Evolutionary conservation across 2,797 vertebrate species (phyloP), one percentile per base, ranked within the genome.

Genomic region (Euphonia xanthogaster): DNA sequence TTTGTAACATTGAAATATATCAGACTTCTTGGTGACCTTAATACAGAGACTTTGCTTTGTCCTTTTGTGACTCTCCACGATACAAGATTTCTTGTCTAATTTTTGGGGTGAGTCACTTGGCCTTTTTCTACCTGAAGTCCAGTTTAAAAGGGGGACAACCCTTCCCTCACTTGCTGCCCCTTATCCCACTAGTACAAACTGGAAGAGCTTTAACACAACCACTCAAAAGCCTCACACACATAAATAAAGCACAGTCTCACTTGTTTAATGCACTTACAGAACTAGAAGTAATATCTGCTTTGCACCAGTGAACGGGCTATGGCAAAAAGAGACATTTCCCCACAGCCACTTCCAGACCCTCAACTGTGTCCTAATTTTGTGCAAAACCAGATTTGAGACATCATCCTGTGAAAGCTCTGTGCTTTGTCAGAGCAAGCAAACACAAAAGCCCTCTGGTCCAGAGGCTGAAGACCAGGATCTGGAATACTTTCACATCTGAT

Each of bases 61-160:
- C 60, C 37, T n/a, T 42, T n/a, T 1, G 0, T 31, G 72, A 83
- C 0, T 0, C 35, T 39, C 15, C 0, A 0, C 48, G 39, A 81
- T 4, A 15, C 0, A 51, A 19, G 11, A 78, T 15, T 73, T 53
- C 24, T 51, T 51, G 18, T 12, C 18, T 6, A 8, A 66, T 50
- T 70, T 48, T 10, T 40, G 25, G 40, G n/a, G 39, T 40, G 21
- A 89, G 57, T 68, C 63, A 82, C 42, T 79, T 40, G 0, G 7
- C 13, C 37, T 39, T 72, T 27, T 72, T 72, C 23, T 31, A 55
- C n/a, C 53, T 7, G 2, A 61, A n/a, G 53, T 67, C 25, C 31
- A 50, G 0, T 6, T 4, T 13, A 82, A 71, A 94, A 82, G 2
- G 3, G 57, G n/a, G 31, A 77, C 19, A 61, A 47, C 10, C 6